Evolutionary conservation across 2,797 vertebrate species (phyloP).

Genomic region (Acrossocheilus fasciatus): DNA sequence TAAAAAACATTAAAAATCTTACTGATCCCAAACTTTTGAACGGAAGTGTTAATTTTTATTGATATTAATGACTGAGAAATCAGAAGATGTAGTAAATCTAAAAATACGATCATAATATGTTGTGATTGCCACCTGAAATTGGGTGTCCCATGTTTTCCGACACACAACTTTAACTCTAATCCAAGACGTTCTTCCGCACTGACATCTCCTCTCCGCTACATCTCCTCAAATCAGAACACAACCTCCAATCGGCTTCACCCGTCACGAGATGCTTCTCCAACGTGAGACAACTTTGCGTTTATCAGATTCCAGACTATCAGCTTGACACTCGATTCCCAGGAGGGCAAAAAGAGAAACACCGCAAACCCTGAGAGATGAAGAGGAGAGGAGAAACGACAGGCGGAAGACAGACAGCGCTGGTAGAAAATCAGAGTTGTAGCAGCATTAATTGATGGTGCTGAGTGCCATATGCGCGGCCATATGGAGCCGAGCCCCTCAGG

Average conservation of each 20-base stretch:
- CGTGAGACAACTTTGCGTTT: conserved; percentile 37
- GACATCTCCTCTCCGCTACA: conserved; percentile 7
- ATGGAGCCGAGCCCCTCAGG: conserved; percentile 80
- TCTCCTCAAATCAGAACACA: conserved; percentile 34
- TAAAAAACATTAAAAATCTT: not conserved
- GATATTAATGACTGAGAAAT: not conserved
- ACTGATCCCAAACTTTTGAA: not conserved
- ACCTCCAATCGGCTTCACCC: conserved; percentile 27
- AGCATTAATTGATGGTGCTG: conserved; percentile 88
- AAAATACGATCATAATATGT: not conserved
- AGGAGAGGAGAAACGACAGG: conserved; percentile 39
- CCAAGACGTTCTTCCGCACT: not conserved
- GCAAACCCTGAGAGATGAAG: conserved; percentile 50
- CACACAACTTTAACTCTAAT: not conserved
- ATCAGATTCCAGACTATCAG: conserved; percentile 45
- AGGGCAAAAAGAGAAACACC: conserved; percentile 37
- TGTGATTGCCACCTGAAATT: not conserved
- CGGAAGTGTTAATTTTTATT: not conserved
- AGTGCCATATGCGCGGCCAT: conserved; percentile 84
- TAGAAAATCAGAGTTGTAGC: conserved; percentile 84
- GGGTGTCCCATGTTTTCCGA: not conserved
- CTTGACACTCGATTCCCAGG: conserved; percentile 49
- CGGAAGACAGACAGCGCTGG: conserved; percentile 65
- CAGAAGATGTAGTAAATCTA: not conserved
- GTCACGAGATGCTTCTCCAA: conserved; percentile 32